Base-by-base conservation (phyloP, 2,797 vertebrate genomes). In the Channallabes apus region DNA sequence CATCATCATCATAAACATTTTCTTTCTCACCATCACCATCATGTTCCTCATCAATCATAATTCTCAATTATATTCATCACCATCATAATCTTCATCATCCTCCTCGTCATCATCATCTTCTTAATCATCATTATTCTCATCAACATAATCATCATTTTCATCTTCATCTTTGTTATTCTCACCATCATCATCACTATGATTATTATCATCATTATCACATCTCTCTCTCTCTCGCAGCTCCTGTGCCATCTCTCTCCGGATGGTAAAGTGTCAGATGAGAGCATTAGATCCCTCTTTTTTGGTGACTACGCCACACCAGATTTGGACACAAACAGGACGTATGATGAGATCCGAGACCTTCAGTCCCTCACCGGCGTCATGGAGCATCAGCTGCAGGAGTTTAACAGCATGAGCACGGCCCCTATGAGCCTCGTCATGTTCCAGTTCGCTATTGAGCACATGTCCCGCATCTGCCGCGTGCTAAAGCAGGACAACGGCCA, bases 341-440 rank as follows among this genome's bases (percentile, higher is more conserved):
- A 99, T 0, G 96, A 99, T 61, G 97, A 99, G 92, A 96, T 99
- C 91, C 95, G 91, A 12, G 96, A 98, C 90, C 88, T 98, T 58
- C 85, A 41, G 0, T 80, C 88, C 0, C 94, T 99, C 83, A 97
- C 96, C 0, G 46, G 80, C 0, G 92, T 96, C 87, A 97, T 99
- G 97, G 97, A 99, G 79, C 91, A 93, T 89, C 98, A 99, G 88
- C 93, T 99, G 38, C 94, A 96, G 11, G 97, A 99, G 62, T 97
- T 95, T 93, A 99, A 99, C 94, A 96, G 91, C 18, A 86, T 94
- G 90, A 98, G 96, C 95, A 98, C 96, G 91, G 93, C 97, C 0
- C 97, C 97, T 0, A 98, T 98, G 97, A 93, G 96, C 67, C 92
- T 99, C 71, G 97, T 99, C 22, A 96, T 99, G 97, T 99, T 98